Percentiles rank a stretch among this genome's conserved stretches.
Conservation (phyloP, 2,888 invertebrate genomes). For the Dicycla oo region DNA sequence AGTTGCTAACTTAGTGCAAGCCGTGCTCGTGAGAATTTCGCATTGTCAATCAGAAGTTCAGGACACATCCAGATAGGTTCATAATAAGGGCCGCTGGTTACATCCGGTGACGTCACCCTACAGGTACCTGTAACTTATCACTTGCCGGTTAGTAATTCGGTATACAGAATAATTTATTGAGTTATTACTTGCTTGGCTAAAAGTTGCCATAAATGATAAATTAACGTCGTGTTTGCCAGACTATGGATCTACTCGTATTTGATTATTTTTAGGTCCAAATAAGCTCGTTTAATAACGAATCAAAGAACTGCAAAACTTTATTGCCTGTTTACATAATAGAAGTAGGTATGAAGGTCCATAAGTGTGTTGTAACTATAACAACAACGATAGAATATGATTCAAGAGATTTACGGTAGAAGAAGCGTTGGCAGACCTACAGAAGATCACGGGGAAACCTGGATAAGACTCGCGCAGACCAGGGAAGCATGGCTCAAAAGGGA, state of each 20-base stretch:
- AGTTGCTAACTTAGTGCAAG: slow-evolving; percentile 73
- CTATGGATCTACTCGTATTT: background rate
- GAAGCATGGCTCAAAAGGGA: no score
- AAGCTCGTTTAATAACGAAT: background rate
- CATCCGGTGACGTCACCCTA: slow-evolving; percentile 8
- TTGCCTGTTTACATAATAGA: no score
- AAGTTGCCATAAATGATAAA: background rate
- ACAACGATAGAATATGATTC: no score
- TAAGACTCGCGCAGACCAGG: no score
- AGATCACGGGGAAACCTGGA: no score
- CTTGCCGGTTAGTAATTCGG: background rate
- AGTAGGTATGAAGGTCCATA: no score
- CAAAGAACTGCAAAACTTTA: no score
- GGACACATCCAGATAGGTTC: slow-evolving; percentile 37
- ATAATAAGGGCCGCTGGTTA: slow-evolving; percentile 7
- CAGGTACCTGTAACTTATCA: background rate
- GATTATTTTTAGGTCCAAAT: background rate
- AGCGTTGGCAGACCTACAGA: no score
- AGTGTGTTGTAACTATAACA: no score
- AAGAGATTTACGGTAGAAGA: no score
- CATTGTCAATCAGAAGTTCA: slow-evolving; percentile 50
- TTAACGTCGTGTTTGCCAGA: background rate
- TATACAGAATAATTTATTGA: background rate
- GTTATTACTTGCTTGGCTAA: background rate
- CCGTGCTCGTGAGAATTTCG: slow-evolving; percentile 74